A percentile compares a stretch with the other conserved stretches of the same genome.
These are phyloP conservation scores for Acleris holmiana DNA, from an alignment of 2,888 invertebrate species.

Conservation along the genomic window DNA sequence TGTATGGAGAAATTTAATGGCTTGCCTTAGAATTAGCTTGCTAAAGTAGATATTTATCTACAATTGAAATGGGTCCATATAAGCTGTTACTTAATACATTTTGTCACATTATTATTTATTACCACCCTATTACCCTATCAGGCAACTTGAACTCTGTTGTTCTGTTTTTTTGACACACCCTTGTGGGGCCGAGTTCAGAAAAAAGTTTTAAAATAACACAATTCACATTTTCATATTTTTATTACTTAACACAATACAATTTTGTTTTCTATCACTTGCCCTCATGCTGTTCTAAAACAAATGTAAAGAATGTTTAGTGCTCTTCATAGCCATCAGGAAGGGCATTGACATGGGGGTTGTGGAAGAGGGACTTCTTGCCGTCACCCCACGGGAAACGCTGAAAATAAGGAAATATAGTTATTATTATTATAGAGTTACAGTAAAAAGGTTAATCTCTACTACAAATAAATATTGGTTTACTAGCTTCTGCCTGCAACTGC, in stretches of 20 bases:
- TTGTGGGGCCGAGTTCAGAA: background rate
- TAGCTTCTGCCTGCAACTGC: no score
- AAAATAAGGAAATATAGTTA: slow-evolving; percentile 47
- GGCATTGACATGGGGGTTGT: slow-evolving; percentile 92
- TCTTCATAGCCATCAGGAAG: slow-evolving; percentile 92
- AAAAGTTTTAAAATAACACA: slow-evolving; percentile 4
- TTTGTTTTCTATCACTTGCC: slow-evolving; percentile 56
- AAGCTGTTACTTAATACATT: no score
- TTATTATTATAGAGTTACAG: background rate
- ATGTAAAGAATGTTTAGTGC: slow-evolving; percentile 44
- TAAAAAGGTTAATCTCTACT: no score
- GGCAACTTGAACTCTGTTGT: no score
- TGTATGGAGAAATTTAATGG: no score
- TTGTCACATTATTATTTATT: no score
- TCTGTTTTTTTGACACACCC: no score
- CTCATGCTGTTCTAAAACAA: slow-evolving; percentile 36
- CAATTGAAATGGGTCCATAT: no score
- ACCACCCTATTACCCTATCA: no score
- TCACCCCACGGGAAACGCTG: slow-evolving; percentile 97
- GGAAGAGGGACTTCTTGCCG: slow-evolving; percentile 93
- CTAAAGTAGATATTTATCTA: no score
- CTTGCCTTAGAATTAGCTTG: no score
- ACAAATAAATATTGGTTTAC: background rate
- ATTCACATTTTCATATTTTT: slow-evolving; percentile 39
- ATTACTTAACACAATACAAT: slow-evolving; percentile 60